Conservation (phyloP, 2,113 vertebrate species). For the Beaufortia kweichowensis region DNA sequence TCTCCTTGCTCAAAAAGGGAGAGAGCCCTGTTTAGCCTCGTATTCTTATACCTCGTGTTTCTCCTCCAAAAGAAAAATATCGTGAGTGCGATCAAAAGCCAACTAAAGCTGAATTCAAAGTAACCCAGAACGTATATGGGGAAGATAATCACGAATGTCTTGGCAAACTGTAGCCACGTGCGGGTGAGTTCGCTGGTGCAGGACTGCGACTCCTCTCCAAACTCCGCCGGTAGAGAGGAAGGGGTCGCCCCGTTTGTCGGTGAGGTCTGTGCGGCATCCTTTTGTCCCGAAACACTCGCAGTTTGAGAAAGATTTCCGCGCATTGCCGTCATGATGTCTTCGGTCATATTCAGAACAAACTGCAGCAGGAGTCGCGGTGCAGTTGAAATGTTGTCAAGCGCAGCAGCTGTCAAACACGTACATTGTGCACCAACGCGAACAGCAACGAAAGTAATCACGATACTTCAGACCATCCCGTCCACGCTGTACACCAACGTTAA, state of each 20-base stretch:
- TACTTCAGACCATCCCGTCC: not conserved
- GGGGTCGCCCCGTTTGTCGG: slow-evolving; percentile 32
- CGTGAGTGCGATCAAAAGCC: slow-evolving; percentile 87
- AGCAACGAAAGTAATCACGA: not conserved
- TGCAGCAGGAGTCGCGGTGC: slow-evolving; percentile 36
- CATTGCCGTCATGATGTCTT: slow-evolving; percentile 64
- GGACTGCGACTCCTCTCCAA: slow-evolving; percentile 58
- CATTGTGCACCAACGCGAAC: not conserved
- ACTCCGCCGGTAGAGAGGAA: slow-evolving; percentile 6
- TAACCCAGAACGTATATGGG: slow-evolving; percentile 93
- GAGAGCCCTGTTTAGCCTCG: slow-evolving; percentile 78
- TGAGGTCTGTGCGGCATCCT: slow-evolving; percentile 63
- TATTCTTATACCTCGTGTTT: slow-evolving; percentile 75
- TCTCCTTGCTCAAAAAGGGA: slow-evolving; percentile 88
- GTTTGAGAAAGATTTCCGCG: slow-evolving; percentile 58
- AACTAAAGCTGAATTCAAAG: slow-evolving; percentile 93
- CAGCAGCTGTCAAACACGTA: not conserved
- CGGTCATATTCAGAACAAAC: slow-evolving; percentile 57
- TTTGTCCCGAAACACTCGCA: slow-evolving; percentile 50
- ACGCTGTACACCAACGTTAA: not conserved
- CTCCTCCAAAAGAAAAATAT: slow-evolving; percentile 85
- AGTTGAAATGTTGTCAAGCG: not conserved
- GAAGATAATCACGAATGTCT: slow-evolving; percentile 88
- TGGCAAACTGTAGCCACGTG: slow-evolving; percentile 83
- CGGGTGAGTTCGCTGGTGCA: slow-evolving; percentile 79